Base-by-base conservation (phyloP, 2,113 vertebrate genomes). In the Onychostoma macrolepis region DNA sequence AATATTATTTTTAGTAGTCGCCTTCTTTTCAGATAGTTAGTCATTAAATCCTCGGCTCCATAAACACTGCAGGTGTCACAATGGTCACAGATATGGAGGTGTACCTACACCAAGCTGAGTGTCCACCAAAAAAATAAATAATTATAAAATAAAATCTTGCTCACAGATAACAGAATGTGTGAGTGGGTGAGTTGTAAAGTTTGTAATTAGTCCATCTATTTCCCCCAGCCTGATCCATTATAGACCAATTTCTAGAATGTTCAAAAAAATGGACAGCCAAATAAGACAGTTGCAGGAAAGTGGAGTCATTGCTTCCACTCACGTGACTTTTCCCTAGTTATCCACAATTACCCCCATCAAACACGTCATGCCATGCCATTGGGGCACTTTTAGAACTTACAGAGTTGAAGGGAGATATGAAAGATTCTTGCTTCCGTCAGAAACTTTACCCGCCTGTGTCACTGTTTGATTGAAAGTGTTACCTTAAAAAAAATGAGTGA, bases 11-110 rank as follows among this genome's bases (percentile, higher is more conserved):
- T 74, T 74, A 74, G 71, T n/a, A 74, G 38, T 74, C 0, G 38
- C 21, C 71, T 41, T 74, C 38, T 74, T 74, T 74, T 74, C 38
- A 5, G 71, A 74, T 74, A 8, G 4, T 74, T 74, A 74, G 33
- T 74, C 71, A 41, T 43, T 38, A n/a, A 43, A 74, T 41, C 5
- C 36, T 13, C 11, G 4, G 36, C 36, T 74, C 38, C 0, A 4
- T 74, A 74, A 74, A 74, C 21, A 43, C 10, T 74, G 71, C 71
- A 74, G 36, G 71, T 74, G 71, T 74, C 71, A 74, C 11, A 24
- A n/a, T 74, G 71, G 21, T 74, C 36, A 43, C 71, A 43, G 36
- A 74, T 72, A 24, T 74, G 71, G 71, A 74, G 36, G 71, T 74
- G 36, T 74, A 74, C 71, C 71, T 74, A 36, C 19, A 72, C 69